Conservation (phyloP, 2,888 invertebrate genomes). For the Thereva unica region DNA sequence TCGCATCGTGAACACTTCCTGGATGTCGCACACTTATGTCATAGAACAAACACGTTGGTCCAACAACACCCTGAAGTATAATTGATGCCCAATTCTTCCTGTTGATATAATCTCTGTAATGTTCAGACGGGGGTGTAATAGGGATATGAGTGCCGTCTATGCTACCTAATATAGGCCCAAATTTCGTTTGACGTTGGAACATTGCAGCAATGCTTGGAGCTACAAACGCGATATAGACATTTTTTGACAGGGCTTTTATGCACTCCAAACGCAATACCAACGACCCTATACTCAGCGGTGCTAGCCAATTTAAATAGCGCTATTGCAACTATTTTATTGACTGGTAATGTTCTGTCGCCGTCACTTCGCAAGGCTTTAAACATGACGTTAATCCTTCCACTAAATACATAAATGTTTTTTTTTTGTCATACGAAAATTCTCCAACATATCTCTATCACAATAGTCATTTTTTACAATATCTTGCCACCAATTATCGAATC, state of each 20-base stretch:
- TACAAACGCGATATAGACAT: not conserved
- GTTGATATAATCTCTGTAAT: no score
- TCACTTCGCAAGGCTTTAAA: not conserved
- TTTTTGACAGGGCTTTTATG: not conserved
- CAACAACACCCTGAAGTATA: no score
- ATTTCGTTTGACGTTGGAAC: not conserved
- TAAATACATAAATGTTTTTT: not conserved
- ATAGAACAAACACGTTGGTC: no score
- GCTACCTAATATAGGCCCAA: not conserved
- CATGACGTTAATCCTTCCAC: not conserved
- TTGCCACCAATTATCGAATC: no score
- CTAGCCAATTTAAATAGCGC: not conserved
- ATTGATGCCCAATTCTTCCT: no score
- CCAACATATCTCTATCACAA: not conserved
- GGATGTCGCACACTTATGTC: no score
- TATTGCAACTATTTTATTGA: not conserved
- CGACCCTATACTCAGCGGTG: not conserved
- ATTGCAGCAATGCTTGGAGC: not conserved
- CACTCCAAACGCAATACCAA: slow-evolving; percentile 2
- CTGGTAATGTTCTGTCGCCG: not conserved
- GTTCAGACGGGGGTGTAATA: no score
- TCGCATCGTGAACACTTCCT: no score
- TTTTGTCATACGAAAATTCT: not conserved
- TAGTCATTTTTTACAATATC: no score
- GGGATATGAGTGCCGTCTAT: not conserved